A percentile compares a stretch with the other conserved stretches of the same genome.
phyloP scores from a whole-genome alignment of 2,797 vertebrate species.

The Streptopelia turtur region DNA sequence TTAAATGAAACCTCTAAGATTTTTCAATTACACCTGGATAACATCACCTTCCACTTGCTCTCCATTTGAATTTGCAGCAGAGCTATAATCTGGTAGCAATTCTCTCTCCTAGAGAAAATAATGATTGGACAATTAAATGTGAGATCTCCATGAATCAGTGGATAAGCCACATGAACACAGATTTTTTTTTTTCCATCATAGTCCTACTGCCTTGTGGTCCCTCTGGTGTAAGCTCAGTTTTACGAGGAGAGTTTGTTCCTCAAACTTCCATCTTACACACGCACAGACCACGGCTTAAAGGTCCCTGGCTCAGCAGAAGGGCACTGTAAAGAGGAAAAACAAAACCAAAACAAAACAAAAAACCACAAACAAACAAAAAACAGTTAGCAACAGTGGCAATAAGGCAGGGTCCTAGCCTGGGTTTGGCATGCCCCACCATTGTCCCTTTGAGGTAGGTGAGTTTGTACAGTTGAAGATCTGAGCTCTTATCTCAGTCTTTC shows the following conservation, averaged over 20 bases:
- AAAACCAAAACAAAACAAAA: not conserved
- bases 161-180: not conserved
- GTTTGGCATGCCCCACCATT: not conserved
- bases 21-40: constrained; percentile 39
- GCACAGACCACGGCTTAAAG: constrained; percentile 89
- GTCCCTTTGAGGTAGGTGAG: not conserved
- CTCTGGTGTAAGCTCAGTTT: not conserved
- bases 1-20: not conserved
- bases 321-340: constrained; percentile 78
- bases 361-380: too few relatives aligned
- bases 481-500: not conserved
- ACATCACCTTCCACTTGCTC: not conserved
- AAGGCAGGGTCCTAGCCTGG: not conserved
- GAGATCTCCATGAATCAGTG: constrained; percentile 38
- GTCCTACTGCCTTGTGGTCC: not conserved
- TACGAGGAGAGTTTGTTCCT: not conserved
- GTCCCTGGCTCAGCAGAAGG: constrained; percentile 81
- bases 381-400: not conserved
- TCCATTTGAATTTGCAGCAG: constrained; percentile 44
- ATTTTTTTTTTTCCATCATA: not conserved
- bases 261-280: constrained; percentile 76
- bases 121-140: constrained; percentile 36
- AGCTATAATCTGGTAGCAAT: constrained; percentile 20
- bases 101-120: constrained; percentile 11
- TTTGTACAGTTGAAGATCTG: not conserved